Conservation (phyloP, 1,140 invertebrate species). For the Bilobella aurantiaca region DNA sequence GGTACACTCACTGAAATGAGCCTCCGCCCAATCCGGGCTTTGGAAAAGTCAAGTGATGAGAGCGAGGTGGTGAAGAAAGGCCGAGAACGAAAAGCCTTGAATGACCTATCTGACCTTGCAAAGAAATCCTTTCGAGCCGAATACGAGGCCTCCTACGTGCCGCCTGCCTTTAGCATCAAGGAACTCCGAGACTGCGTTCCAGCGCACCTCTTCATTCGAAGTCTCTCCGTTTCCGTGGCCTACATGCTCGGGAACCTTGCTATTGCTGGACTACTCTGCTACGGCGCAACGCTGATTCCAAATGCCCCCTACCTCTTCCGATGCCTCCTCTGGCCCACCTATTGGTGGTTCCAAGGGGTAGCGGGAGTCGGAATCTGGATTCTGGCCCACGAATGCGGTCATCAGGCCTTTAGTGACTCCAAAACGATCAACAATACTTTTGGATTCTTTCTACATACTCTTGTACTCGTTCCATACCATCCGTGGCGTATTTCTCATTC, state of each 20-base stretch:
- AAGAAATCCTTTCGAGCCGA: background rate
- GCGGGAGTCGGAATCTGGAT: constrained; percentile 13
- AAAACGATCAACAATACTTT: constrained; percentile 2
- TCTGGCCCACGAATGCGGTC: constrained; percentile 1
- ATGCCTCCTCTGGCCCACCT: background rate
- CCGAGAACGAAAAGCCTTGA: background rate
- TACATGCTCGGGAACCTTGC: constrained; percentile 1
- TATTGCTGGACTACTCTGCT: background rate
- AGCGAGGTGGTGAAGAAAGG: background rate
- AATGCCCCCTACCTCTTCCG: background rate
- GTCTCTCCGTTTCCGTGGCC: background rate
- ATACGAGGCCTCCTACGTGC: constrained; percentile 3
- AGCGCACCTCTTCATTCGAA: constrained; percentile 1
- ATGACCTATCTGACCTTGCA: background rate
- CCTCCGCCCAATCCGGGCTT: background rate
- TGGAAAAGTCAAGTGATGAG: background rate
- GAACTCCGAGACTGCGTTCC: constrained; percentile 8
- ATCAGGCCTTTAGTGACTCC: constrained; percentile 4
- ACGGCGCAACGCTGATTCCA: background rate
- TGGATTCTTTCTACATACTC: constrained; percentile 11
- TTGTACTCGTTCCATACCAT: constrained; percentile 3
- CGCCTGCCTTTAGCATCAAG: constrained; percentile 10
- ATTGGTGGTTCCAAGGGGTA: constrained; percentile 6
- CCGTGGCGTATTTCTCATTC: constrained; percentile 7
- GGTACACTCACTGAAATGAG: background rate